phyloP scores from a whole-genome alignment of 2,888 invertebrate genomes.

The Papilio gigon region DNA sequence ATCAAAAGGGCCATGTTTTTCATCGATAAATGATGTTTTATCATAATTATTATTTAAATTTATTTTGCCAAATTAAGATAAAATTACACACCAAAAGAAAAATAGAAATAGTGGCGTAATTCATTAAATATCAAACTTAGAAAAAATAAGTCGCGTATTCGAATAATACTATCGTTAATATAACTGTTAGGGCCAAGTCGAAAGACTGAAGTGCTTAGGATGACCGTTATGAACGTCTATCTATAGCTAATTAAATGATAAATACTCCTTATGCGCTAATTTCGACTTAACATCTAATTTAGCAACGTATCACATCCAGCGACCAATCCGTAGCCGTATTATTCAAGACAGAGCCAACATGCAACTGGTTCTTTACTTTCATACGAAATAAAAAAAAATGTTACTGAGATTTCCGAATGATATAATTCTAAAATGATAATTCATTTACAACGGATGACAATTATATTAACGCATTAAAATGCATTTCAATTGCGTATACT shows the following conservation, averaged over 20 bases:
- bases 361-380: slow-evolving; percentile 44
- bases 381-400: slow-evolving; percentile 36
- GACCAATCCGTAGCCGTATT: slow-evolving; percentile 70
- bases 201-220: slow-evolving; percentile 64
- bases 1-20: background rate
- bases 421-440: slow-evolving; percentile 26
- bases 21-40: background rate
- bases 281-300: slow-evolving; percentile 67
- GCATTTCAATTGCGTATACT: slow-evolving; percentile 16
- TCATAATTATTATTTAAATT: background rate
- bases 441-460: background rate
- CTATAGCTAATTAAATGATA: slow-evolving; percentile 75
- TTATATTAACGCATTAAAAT: slow-evolving; percentile 16
- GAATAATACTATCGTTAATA: slow-evolving; percentile 44
- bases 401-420: slow-evolving; percentile 36
- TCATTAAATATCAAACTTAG: background rate
- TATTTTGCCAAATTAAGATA: background rate
- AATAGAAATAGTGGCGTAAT: slow-evolving; percentile 28
- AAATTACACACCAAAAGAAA: slow-evolving; percentile 33
- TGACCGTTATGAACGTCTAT: slow-evolving; percentile 71
- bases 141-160: slow-evolving; percentile 29
- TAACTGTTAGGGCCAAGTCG: slow-evolving; percentile 44
- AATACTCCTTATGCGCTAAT: slow-evolving; percentile 75
- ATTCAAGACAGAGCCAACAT: slow-evolving; percentile 55
- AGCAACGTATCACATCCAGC: slow-evolving; percentile 79